Conservation (phyloP, 2,797 vertebrate species). For the Clamator glandarius region DNA sequence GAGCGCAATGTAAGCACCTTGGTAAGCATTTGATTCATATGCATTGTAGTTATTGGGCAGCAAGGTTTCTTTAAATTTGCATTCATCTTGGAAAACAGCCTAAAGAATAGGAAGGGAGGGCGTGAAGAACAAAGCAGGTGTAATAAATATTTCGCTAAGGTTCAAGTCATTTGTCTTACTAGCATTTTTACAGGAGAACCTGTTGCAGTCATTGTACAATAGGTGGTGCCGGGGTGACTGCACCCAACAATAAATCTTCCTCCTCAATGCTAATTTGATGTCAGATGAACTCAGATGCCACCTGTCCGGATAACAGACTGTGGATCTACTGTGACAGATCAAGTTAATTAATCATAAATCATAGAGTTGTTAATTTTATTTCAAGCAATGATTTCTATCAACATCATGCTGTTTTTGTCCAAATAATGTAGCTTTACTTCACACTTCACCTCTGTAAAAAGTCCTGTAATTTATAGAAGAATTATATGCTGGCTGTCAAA, state of each 20-base stretch:
- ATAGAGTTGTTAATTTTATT: neutral
- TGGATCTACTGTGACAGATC: slow-evolving; percentile 51
- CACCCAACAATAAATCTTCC: slow-evolving; percentile 42
- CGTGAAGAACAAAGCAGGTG: neutral
- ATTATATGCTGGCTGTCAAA: neutral
- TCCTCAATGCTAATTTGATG: slow-evolving; percentile 48
- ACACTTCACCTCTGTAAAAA: neutral
- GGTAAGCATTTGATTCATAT: slow-evolving; percentile 88
- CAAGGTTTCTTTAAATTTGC: slow-evolving; percentile 94
- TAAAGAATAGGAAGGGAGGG: slow-evolving; percentile 41
- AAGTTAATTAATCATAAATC: slow-evolving; percentile 13
- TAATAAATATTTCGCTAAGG: neutral
- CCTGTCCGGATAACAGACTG: slow-evolving; percentile 57
- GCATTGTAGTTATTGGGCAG: slow-evolving; percentile 98
- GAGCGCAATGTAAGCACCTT: slow-evolving; percentile 91
- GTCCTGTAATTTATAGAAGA: neutral
- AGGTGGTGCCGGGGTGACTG: slow-evolving; percentile 42
- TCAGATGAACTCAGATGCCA: slow-evolving; percentile 55
- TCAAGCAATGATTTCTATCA: neutral
- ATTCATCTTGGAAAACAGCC: slow-evolving; percentile 93
- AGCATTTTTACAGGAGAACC: neutral
- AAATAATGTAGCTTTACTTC: neutral
- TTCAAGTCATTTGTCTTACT: neutral
- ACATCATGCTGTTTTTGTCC: accelerated
- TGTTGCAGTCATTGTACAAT: neutral